Conservation (phyloP, 2,888 invertebrate genomes). For the Cyrtodaria siliqua region DNA sequence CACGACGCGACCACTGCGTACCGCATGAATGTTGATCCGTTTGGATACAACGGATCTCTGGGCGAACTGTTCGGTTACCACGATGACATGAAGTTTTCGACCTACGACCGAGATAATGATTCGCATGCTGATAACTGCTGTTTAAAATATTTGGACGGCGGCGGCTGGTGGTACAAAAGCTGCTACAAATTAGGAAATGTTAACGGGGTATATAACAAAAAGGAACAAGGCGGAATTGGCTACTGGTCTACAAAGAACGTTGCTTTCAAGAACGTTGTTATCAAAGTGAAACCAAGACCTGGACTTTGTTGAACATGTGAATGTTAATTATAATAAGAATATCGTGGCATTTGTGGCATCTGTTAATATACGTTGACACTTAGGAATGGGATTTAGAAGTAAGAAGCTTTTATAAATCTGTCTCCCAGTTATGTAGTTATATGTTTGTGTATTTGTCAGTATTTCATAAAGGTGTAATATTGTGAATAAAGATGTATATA, state of each 20-base stretch:
- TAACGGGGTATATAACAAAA: conserved; percentile 44
- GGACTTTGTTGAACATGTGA: conserved; percentile 14
- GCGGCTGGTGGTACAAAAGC: too few species aligned
- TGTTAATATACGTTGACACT: too few species aligned
- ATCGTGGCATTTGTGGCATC: too few species aligned
- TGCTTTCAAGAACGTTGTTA: conserved; percentile 3
- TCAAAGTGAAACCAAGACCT: conserved; percentile 15
- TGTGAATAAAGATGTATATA: too few species aligned
- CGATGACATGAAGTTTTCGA: conserved; percentile 45
- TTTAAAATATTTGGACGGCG: background rate
- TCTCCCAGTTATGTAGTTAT: too few species aligned
- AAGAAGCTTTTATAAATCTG: too few species aligned
- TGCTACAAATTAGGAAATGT: conserved; percentile 34
- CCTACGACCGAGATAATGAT: conserved; percentile 52
- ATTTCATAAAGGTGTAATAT: too few species aligned
- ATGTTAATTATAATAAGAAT: background rate
- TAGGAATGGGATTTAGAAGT: too few species aligned
- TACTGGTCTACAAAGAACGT: conserved; percentile 5
- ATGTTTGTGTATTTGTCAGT: too few species aligned
- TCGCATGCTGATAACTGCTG: conserved; percentile 2
- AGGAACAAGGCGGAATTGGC: conserved; percentile 25
- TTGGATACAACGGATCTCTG: conserved; percentile 85
- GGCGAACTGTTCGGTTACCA: conserved; percentile 37
- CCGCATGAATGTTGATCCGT: conserved; percentile 68
- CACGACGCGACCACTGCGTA: conserved; percentile 39